Evolutionary conservation across 2,888 invertebrate species (phyloP).

Genomic region (Acanthosepion esculentum): DNA sequence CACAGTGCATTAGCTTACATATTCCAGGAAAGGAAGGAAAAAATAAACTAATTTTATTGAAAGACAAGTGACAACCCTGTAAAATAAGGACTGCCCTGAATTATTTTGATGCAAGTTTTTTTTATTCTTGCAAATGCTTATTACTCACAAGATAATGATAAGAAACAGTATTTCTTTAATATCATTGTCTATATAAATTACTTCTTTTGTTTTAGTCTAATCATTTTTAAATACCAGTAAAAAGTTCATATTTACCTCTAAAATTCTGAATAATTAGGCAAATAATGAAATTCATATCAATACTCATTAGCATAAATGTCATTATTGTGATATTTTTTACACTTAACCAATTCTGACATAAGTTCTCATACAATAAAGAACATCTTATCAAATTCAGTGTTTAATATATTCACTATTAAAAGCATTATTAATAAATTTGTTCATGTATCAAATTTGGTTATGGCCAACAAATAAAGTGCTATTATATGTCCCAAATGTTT

Average conservation of each 20-base stretch:
- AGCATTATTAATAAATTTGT: too few species aligned
- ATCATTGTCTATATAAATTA: background rate
- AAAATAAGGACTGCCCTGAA: background rate
- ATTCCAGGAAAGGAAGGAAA: background rate
- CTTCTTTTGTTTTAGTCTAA: background rate
- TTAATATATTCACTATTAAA: too few species aligned
- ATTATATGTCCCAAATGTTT: too few species aligned
- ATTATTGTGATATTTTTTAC: too few species aligned
- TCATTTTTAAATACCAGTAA: background rate
- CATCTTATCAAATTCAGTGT: too few species aligned
- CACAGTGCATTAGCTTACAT: background rate
- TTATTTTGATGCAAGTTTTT: background rate
- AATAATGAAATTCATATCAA: too few species aligned
- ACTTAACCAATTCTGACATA: too few species aligned
- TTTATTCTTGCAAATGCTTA: background rate
- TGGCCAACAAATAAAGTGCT: too few species aligned
- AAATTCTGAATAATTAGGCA: too few species aligned
- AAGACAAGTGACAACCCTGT: background rate
- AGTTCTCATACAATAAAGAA: too few species aligned
- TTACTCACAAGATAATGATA: background rate
- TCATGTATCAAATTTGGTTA: too few species aligned
- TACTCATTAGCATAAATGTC: too few species aligned
- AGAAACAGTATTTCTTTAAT: background rate
- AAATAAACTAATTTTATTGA: background rate
- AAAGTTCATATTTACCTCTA: background rate